These are phyloP conservation scores for Nannoperca australis DNA, from an alignment of 2,797 vertebrate genomes.

Conservation along the genomic window DNA sequence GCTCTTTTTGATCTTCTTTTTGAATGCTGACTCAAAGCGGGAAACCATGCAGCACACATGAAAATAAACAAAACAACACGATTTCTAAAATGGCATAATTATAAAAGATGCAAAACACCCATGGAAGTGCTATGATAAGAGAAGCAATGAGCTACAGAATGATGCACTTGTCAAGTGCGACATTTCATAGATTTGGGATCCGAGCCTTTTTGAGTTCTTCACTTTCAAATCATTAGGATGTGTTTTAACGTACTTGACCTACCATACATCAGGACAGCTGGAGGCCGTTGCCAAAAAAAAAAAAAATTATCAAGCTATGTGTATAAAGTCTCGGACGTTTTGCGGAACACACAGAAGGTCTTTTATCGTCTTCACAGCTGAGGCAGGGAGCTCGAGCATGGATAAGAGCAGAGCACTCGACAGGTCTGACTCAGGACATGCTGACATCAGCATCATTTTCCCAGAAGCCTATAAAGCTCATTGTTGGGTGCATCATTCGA, in stretches of 20 bases:
- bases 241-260: constrained; percentile 29
- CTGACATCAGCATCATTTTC: constrained; percentile 81
- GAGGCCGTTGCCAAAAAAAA: constrained; percentile 8
- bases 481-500: constrained; percentile 63
- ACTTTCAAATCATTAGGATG: constrained; percentile 33
- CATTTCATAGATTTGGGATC: constrained; percentile 21
- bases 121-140: constrained; percentile 15
- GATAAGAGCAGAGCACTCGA: constrained; percentile 53
- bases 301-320: constrained; percentile 6
- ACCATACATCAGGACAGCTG: constrained; percentile 16
- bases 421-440: constrained; percentile 77
- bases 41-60: constrained; percentile 34
- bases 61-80: background rate
- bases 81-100: constrained; percentile 40
- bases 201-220: background rate
- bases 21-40: constrained; percentile 42
- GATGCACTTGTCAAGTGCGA: constrained; percentile 2
- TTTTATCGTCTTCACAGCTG: constrained; percentile 23
- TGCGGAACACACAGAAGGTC: constrained; percentile 29
- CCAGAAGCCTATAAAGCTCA: constrained; percentile 73
- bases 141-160: constrained; percentile 8
- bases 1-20: constrained; percentile 27
- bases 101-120: constrained; percentile 57
- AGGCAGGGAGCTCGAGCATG: constrained; percentile 37
- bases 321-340: constrained; percentile 2